phyloP scores from a whole-genome alignment of 2,888 invertebrate genomes.

The Aproaerema taeniolella region DNA sequence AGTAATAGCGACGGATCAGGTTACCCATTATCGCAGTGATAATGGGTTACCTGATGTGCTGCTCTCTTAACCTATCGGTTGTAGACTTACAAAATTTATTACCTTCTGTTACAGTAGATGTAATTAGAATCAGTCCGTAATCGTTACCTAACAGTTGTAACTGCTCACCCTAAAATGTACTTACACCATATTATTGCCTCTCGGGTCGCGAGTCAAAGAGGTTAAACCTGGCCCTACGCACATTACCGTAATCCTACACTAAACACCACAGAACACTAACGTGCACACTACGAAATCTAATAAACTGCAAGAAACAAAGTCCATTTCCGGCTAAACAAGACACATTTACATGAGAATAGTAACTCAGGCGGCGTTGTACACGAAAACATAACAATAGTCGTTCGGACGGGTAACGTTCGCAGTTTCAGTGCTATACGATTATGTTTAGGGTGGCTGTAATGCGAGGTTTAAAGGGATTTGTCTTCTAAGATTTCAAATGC shows the following conservation, averaged over 20 bases:
- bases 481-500: slow-evolving; percentile 15
- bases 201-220: slow-evolving; percentile 7
- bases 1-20: no score
- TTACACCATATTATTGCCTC: slow-evolving; percentile 6
- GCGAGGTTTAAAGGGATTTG: slow-evolving; percentile 5
- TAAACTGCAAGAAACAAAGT: slow-evolving; percentile 41
- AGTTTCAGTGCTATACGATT: slow-evolving; percentile 9
- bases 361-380: slow-evolving; percentile 30
- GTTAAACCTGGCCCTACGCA: slow-evolving; percentile 19
- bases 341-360: slow-evolving; percentile 25
- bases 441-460: slow-evolving; percentile 3
- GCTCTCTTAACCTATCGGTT: no score
- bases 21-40: no score
- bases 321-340: slow-evolving; percentile 41
- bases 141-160: background rate
- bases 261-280: slow-evolving; percentile 8
- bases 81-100: no score
- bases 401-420: slow-evolving; percentile 17
- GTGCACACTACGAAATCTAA: slow-evolving; percentile 35
- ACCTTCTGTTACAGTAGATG: background rate
- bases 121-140: slow-evolving; percentile 5
- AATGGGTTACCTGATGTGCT: no score
- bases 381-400: slow-evolving; percentile 27
- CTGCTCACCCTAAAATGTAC: slow-evolving; percentile 5
- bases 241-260: slow-evolving; percentile 22